Base-by-base conservation (phyloP, 2,888 invertebrate species). In the Drosophila ezoana region DNA sequence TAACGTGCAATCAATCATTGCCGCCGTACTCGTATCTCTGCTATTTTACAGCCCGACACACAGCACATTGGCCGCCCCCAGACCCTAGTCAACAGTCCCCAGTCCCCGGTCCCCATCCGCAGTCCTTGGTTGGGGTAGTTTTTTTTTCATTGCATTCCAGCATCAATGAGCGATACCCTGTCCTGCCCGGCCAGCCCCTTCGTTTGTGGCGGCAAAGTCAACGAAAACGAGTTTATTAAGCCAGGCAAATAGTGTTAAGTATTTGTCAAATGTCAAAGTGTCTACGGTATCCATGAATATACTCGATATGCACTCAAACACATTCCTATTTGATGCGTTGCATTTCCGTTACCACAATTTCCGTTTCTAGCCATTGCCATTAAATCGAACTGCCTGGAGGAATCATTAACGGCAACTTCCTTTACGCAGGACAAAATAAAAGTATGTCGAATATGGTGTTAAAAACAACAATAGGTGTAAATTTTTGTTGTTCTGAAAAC, bases 1-100 rank as follows among this genome's bases (percentile, higher is more conserved):
- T 76, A 83, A 87, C 80, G 81, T 79, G 80, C 85, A 90, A 90
- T 90, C 90, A 90, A 90, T 90, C 90, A 90, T 82, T 78, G 80
- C 76, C 80, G 74, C 64, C 60, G 53, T 54, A n/a, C 44, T 58
- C 60, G 45, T 70, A 60, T 71, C 72, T 63, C 60, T 63, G 62
- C 67, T 51, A 66, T 69, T 71, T 76, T 71, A 68, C 74, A 74
- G 53, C 45, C 66, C 62, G 23, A 20, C 63, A 70, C 69, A 57
- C 56, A 45, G 32, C 45, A 38, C 28, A 58, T 13, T n/a, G n/a
- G 18, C 13, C 28, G 8, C 28, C 37, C 10, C 13, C 32, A 28
- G 2, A 0, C 3, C 9, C 18, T 16, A 6, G 11, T n/a, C n/a
- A n/a, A n/a, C 32, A 28, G 2, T 0, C 3, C 9, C 18, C 16